A percentile compares a stretch with the other conserved stretches of the same genome.
phyloP scores from a whole-genome alignment of 2,797 vertebrate genomes.

The Psittacula derbiana region DNA sequence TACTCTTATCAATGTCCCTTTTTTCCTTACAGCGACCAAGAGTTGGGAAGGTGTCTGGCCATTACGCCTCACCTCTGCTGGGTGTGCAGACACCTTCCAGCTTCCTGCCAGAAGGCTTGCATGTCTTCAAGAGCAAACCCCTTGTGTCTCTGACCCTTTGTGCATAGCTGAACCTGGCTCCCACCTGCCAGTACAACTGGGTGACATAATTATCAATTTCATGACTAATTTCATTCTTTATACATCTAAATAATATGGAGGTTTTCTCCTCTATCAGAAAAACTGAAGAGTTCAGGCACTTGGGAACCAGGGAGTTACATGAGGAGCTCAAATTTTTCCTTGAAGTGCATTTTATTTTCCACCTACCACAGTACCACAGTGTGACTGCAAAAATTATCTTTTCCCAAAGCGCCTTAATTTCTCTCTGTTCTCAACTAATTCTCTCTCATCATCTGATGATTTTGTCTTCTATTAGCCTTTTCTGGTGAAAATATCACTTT shows the following conservation, averaged over 20 bases:
- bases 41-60: neutral
- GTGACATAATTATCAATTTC: neutral
- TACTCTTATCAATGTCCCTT: neutral
- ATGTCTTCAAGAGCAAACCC: neutral
- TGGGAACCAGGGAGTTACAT: neutral
- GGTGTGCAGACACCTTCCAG: neutral
- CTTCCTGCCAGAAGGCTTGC: rapidly evolving
- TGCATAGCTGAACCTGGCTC: neutral
- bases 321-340: neutral
- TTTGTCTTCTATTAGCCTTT: neutral
- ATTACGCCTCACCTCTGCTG: neutral
- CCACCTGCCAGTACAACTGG: neutral
- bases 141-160: rapidly evolving
- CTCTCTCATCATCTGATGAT: neutral
- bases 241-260: rapidly evolving
- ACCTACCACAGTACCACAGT: neutral
- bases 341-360: neutral
- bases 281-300: neutral
- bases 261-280: neutral
- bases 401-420: neutral
- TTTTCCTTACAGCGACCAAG: neutral
- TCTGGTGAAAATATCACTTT: neutral
- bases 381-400: neutral
- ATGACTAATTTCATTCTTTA: neutral
- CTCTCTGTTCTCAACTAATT: neutral